A percentile compares a stretch with the other conserved stretches of the same genome.
Evolutionary conservation across 2,888 invertebrate genomes (phyloP).

Genomic region (Kuschelorhynchus macadamiae): DNA sequence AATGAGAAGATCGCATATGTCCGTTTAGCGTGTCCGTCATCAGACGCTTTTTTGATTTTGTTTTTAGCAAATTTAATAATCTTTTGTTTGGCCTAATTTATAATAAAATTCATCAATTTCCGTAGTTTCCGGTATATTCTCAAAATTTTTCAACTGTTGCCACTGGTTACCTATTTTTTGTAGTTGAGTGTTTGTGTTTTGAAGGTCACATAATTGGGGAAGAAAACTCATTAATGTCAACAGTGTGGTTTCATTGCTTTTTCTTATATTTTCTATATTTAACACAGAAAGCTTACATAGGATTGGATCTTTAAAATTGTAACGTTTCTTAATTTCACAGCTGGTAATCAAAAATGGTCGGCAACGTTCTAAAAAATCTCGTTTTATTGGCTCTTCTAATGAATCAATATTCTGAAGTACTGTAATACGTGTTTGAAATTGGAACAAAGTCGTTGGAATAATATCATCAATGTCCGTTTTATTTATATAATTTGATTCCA

Average conservation of each 20-base stretch:
- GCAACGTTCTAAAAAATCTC: constrained; percentile 5
- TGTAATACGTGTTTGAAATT: constrained; percentile 1
- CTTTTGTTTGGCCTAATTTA: too few relatives aligned
- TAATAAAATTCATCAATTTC: too few relatives aligned
- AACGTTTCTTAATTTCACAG: not conserved
- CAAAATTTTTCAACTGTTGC: not conserved
- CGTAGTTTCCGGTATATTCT: too few relatives aligned
- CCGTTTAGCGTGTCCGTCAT: too few relatives aligned
- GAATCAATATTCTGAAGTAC: constrained; percentile 2
- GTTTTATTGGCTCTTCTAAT: not conserved
- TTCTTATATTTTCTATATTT: too few relatives aligned
- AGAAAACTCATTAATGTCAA: not conserved
- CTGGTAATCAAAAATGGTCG: not conserved
- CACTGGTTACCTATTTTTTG: constrained; percentile 5
- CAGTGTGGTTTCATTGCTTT: too few relatives aligned
- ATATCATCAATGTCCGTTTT: not conserved
- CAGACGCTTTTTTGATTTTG: too few relatives aligned
- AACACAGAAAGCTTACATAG: not conserved
- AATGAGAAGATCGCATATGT: too few relatives aligned
- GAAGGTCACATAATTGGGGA: not conserved
- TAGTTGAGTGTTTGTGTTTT: not conserved
- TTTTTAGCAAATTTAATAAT: too few relatives aligned
- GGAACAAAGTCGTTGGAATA: not conserved
- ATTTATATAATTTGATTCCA: constrained; percentile 12
- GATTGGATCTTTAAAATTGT: not conserved